Conservation (phyloP, 2,888 invertebrate genomes). For the Apotomis betuletana region DNA sequence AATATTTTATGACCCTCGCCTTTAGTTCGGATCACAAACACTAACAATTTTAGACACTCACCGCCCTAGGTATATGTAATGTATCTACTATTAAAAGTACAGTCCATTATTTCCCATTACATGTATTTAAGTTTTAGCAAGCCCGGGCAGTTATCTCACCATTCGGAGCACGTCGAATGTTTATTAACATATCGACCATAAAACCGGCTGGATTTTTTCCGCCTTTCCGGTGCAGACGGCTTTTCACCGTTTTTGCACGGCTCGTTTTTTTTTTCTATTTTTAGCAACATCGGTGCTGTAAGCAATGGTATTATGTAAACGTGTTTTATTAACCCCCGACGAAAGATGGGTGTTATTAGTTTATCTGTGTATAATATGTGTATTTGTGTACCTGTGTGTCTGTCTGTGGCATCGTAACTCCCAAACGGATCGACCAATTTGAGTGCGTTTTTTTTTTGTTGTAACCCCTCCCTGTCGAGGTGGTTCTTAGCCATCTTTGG, state of each 20-base stretch:
- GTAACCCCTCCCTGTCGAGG: no score
- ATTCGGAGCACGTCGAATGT: conserved; percentile 75
- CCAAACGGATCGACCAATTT: no score
- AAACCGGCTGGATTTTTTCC: conserved; percentile 72
- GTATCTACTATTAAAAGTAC: no score
- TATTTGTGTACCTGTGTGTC: no score
- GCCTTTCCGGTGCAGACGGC: conserved; percentile 67
- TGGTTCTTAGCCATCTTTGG: no score
- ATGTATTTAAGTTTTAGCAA: conserved; percentile 37
- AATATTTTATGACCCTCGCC: no score
- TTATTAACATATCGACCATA: conserved; percentile 79
- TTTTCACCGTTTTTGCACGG: conserved; percentile 66
- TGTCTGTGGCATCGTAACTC: no score
- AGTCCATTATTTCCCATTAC: conserved; percentile 42
- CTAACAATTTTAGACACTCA: no score
- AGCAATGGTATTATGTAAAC: conserved; percentile 16
- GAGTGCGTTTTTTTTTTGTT: no score
- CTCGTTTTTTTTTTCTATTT: conserved; percentile 51
- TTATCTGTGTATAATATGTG: no score
- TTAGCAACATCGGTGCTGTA: conserved; percentile 47
- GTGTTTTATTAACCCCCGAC: not conserved
- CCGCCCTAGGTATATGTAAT: no score
- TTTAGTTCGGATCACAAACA: no score
- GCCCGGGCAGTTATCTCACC: conserved; percentile 58
- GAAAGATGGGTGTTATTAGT: not conserved